Conservation (phyloP, 2,797 vertebrate genomes). For the Myotis myotis region DNA sequence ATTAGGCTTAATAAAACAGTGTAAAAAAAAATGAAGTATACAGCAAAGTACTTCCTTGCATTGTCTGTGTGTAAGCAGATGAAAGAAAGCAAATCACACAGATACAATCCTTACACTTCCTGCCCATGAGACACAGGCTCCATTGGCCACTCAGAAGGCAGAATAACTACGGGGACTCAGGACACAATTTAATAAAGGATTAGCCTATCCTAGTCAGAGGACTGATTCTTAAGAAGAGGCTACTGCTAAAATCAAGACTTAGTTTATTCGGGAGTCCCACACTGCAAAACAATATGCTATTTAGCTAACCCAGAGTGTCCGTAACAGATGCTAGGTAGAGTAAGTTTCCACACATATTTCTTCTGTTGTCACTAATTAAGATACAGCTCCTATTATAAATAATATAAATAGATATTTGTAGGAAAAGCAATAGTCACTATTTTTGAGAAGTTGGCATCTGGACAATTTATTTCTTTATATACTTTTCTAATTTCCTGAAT, state of each 20-base stretch:
- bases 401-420: neutral
- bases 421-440: constrained; percentile 47
- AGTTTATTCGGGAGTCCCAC: neutral
- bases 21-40: constrained; percentile 12
- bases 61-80: neutral
- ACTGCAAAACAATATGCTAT: neutral
- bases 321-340: neutral
- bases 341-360: neutral
- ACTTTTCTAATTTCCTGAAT: constrained; percentile 7
- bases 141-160: neutral
- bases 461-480: constrained; percentile 28
- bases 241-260: neutral
- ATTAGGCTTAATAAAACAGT: neutral
- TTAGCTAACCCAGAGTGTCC: neutral
- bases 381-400: neutral
- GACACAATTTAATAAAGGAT: neutral
- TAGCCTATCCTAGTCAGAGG: neutral
- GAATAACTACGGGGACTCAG: neutral
- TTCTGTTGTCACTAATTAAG: neutral
- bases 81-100: neutral
- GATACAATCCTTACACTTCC: neutral
- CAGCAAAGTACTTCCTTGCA: neutral
- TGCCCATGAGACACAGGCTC: neutral
- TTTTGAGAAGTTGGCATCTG: neutral
- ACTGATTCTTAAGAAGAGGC: neutral